Percentiles rank a stretch among this genome's conserved stretches.
These are phyloP conservation scores for Myocastor coypus DNA, from an alignment of 2,113 vertebrate genomes.

Conservation along the genomic window DNA sequence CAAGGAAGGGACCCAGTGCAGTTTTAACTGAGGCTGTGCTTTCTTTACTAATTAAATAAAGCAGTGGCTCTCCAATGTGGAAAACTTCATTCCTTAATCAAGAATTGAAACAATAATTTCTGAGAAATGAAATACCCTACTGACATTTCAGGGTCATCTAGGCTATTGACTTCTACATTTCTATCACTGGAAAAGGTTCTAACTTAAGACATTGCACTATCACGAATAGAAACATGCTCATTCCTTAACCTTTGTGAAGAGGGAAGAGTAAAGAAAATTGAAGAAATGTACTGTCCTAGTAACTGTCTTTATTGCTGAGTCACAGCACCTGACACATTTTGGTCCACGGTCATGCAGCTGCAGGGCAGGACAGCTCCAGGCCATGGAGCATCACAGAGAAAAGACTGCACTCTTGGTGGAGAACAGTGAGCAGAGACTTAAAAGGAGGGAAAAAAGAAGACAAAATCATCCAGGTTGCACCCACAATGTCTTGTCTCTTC, in stretches of 20 bases:
- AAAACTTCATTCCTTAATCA: neutral
- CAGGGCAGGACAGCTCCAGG: neutral
- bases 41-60: neutral
- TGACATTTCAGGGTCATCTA: neutral
- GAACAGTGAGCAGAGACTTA: neutral
- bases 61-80: neutral
- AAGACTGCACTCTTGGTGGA: neutral
- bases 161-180: neutral
- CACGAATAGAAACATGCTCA: neutral
- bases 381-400: neutral
- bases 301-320: neutral
- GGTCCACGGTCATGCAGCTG: neutral
- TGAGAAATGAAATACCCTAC: neutral
- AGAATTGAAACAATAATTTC: neutral
- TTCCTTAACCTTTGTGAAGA: neutral
- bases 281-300: neutral
- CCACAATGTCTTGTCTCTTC: neutral
- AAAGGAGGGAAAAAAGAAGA: neutral
- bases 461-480: neutral
- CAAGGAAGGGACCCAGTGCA: neutral
- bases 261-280: neutral
- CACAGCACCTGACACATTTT: neutral
- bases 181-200: neutral
- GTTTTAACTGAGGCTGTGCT: neutral
- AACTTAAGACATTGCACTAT: neutral